Evolutionary conservation across 2,888 invertebrate species (phyloP).

Genomic region (Chymomyza procnemis): DNA sequence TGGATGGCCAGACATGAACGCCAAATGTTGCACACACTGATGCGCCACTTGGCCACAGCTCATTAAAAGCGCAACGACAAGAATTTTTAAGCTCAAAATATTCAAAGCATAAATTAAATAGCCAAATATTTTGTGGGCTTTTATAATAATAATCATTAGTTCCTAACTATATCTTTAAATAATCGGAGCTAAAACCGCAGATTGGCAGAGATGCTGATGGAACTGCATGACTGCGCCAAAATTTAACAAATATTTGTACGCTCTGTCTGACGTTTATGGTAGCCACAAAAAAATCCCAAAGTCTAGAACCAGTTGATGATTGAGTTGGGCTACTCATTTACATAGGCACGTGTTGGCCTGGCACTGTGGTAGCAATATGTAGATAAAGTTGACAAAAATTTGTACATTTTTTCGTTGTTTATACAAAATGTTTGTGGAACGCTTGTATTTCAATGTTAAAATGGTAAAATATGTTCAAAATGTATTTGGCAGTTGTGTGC

Average conservation of each 20-base stretch:
- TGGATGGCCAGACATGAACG: constrained; percentile 28
- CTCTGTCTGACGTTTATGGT: not conserved
- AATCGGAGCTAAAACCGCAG: not conserved
- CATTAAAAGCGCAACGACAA: not conserved
- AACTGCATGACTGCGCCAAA: not conserved
- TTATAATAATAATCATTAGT: constrained; percentile 39
- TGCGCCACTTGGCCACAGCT: constrained; percentile 5
- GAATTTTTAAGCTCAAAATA: constrained; percentile 12
- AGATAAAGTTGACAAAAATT: not conserved
- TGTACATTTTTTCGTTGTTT: not conserved
- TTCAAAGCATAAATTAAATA: constrained; percentile 22
- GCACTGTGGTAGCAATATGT: not conserved
- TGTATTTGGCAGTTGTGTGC: too few species aligned
- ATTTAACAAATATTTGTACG: not conserved
- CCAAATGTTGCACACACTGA: constrained; percentile 36
- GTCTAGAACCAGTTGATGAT: constrained; percentile 19
- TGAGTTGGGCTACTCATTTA: constrained; percentile 37
- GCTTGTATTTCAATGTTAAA: not conserved
- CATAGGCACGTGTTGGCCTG: constrained; percentile 8
- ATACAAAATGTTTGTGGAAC: not conserved
- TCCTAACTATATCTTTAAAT: not conserved
- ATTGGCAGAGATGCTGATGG: constrained; percentile 14
- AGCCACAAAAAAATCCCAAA: not conserved
- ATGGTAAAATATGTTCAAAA: too few species aligned
- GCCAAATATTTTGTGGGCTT: not conserved